These are phyloP conservation scores for Tretioscincus oriximinensis DNA, from an alignment of 2,113 vertebrate species.

Conservation along the genomic window DNA sequence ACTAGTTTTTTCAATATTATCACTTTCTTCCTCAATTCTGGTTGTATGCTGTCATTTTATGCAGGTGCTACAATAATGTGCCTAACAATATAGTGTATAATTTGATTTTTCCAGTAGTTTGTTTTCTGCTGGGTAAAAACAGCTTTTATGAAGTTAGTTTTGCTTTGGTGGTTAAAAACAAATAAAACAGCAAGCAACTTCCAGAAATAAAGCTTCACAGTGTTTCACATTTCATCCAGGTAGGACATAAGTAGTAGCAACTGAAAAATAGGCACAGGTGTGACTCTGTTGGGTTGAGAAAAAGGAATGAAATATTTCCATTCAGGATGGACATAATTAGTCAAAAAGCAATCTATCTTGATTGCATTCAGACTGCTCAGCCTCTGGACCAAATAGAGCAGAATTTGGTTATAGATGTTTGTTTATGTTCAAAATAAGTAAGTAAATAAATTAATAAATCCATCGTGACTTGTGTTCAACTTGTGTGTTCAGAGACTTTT, in stretches of 20 bases:
- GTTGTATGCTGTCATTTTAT: constrained; percentile 38
- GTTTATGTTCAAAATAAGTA: no score
- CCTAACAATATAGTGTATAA: neutral
- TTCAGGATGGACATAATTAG: neutral
- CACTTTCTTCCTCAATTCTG: neutral
- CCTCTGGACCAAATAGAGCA: no score
- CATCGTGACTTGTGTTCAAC: no score
- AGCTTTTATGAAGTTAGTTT: constrained; percentile 10
- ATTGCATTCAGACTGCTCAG: no score
- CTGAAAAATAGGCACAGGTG: neutral
- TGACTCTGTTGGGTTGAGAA: neutral
- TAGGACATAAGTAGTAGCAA: neutral
- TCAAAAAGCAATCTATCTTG: no score
- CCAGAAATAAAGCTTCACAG: neutral
- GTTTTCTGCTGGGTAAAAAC: constrained; percentile 7
- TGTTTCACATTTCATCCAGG: neutral
- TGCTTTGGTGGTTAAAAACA: neutral
- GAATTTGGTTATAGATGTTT: no score
- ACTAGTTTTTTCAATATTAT: constrained; percentile 32
- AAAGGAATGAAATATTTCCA: neutral
- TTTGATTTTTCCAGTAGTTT: neutral
- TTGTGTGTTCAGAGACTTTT: no score
- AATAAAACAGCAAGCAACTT: no score
- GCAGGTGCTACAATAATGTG: constrained; percentile 32
- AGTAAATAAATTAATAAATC: no score